phyloP scores from a whole-genome alignment of 2,888 invertebrate genomes.

The Drosophila hamatofila region DNA sequence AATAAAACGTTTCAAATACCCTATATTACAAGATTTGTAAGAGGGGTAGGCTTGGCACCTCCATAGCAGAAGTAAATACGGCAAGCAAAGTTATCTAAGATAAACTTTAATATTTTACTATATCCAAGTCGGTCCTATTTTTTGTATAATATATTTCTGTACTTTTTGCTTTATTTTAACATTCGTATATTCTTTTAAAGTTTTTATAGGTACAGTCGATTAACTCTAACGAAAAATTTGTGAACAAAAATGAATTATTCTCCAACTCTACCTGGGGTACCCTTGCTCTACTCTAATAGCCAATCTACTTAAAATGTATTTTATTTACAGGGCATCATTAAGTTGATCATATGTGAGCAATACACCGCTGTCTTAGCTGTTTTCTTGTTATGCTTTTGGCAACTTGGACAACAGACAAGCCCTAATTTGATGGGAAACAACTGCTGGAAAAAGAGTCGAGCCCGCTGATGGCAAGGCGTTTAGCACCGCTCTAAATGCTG shows the following conservation, averaged over 20 bases:
- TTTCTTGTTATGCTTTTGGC: slow-evolving; percentile 56
- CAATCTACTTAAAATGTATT: too few relatives aligned
- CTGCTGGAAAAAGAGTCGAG: slow-evolving; percentile 36
- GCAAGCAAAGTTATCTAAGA: too few relatives aligned
- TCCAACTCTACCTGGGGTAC: background rate
- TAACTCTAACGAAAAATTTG: too few relatives aligned
- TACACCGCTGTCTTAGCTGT: slow-evolving; percentile 14
- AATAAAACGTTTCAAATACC: slow-evolving; percentile 68
- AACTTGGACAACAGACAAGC: slow-evolving; percentile 57
- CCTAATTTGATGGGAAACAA: slow-evolving; percentile 70
- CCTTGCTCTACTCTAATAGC: background rate
- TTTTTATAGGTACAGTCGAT: too few relatives aligned
- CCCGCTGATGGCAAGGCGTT: slow-evolving; percentile 42
- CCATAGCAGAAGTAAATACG: background rate
- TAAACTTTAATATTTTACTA: background rate
- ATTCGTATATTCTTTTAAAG: too few relatives aligned
- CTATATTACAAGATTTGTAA: background rate
- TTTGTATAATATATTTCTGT: background rate
- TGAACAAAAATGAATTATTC: too few relatives aligned
- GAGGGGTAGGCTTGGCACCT: background rate
- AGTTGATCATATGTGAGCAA: background rate
- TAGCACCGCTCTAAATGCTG: slow-evolving; percentile 65
- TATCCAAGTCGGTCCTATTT: background rate
- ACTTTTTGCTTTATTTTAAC: background rate
- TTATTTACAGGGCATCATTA: slow-evolving; percentile 23